Evolutionary conservation across 1,140 invertebrate species (phyloP).

Genomic region (Spodoptera frugiperda): DNA sequence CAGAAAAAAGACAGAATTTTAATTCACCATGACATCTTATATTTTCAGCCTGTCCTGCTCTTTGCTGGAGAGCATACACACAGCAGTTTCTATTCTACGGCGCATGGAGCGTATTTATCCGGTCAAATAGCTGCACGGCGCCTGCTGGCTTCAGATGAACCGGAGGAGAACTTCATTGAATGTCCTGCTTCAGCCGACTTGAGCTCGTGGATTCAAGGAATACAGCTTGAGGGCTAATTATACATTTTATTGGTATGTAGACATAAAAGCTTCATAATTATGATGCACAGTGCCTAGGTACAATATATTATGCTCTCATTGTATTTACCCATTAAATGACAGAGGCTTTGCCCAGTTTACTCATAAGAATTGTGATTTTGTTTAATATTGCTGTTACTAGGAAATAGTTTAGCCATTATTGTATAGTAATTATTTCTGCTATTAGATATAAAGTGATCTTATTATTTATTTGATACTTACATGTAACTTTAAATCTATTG

Average conservation of each 20-base stretch:
- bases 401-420: slow-evolving; percentile 31
- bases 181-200: slow-evolving; percentile 91
- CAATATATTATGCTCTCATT: slow-evolving; percentile 38
- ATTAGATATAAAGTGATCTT: slow-evolving; percentile 1
- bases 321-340: slow-evolving; percentile 43
- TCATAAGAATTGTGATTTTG: slow-evolving; percentile 48
- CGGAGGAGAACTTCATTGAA: slow-evolving; percentile 88
- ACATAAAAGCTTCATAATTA: neutral
- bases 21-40: neutral
- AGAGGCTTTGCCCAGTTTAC: slow-evolving; percentile 42
- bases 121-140: slow-evolving; percentile 94
- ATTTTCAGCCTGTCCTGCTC: slow-evolving; percentile 90
- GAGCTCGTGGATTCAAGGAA: slow-evolving; percentile 94
- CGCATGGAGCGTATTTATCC: slow-evolving; percentile 96
- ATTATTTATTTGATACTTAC: slow-evolving; percentile 28
- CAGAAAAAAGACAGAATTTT: no score
- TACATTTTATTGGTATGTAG: slow-evolving; percentile 26
- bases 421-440: slow-evolving; percentile 14
- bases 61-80: slow-evolving; percentile 98
- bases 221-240: slow-evolving; percentile 74
- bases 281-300: slow-evolving; percentile 35
- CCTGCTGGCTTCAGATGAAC: slow-evolving; percentile 87
- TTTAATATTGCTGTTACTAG: slow-evolving; percentile 40
- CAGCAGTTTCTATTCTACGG: slow-evolving; percentile 97
- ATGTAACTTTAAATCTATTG: slow-evolving; percentile 2